Conservation (phyloP, 2,113 vertebrate species). For the Cygnus atratus region DNA sequence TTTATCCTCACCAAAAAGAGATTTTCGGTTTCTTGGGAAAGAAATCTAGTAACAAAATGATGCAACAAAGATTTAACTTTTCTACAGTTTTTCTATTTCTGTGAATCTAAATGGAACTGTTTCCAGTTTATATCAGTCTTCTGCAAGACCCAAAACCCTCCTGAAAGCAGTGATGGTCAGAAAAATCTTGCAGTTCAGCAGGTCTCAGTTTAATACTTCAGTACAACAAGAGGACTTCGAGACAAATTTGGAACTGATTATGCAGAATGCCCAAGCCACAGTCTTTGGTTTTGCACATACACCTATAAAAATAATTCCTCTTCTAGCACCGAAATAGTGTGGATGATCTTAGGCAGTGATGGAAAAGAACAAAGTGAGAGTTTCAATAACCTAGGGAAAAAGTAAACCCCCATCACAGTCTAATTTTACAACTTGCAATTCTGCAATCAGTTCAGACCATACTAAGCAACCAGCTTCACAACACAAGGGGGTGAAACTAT, state of each 20-base stretch:
- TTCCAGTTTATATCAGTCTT: not conserved
- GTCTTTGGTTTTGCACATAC: not conserved
- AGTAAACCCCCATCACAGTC: not conserved
- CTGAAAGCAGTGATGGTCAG: not conserved
- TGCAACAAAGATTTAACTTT: not conserved
- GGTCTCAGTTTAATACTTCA: not conserved
- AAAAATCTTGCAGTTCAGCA: not conserved
- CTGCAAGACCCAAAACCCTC: not conserved
- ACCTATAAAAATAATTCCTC: not conserved
- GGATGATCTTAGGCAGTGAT: not conserved
- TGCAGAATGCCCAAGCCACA: not conserved
- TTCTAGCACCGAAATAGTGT: not conserved
- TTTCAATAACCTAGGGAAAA: not conserved
- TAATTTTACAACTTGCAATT: not conserved
- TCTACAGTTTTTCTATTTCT: not conserved
- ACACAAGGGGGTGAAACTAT: not conserved
- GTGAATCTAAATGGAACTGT: not conserved
- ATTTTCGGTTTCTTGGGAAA: not conserved
- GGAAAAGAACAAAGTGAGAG: not conserved
- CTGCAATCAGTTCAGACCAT: rapidly evolving
- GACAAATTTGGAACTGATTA: not conserved
- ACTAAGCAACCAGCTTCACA: not conserved
- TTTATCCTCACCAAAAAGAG: not conserved
- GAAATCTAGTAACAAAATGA: not conserved
- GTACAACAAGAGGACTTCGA: not conserved